Conservation (phyloP, 2,888 invertebrate genomes). For the Hylaea fasciaria region DNA sequence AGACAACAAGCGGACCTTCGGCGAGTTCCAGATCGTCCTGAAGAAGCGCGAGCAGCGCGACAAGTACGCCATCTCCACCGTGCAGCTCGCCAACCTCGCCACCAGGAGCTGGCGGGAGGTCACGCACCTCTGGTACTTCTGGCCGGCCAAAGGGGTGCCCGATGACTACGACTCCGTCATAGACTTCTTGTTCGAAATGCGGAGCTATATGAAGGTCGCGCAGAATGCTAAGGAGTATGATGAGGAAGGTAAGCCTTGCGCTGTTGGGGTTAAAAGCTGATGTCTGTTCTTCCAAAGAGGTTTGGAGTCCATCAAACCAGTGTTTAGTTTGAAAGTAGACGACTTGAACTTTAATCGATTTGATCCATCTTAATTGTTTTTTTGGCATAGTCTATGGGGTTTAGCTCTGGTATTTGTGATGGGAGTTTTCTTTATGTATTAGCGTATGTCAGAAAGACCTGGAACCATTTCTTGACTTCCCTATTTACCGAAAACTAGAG, state of each 20-base stretch:
- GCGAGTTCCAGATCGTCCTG: slow-evolving; percentile 94
- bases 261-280: too few relatives aligned
- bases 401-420: too few relatives aligned
- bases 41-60: slow-evolving; percentile 95
- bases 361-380: too few relatives aligned
- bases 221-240: slow-evolving; percentile 82
- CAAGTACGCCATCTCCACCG: slow-evolving; percentile 94
- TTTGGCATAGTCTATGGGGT: too few relatives aligned
- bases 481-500: too few relatives aligned
- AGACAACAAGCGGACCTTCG: slow-evolving; percentile 94
- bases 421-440: too few relatives aligned
- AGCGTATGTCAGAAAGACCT: too few relatives aligned
- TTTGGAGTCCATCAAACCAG: too few relatives aligned
- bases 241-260: slow-evolving; percentile 80
- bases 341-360: too few relatives aligned
- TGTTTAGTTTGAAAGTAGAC: too few relatives aligned
- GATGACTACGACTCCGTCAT: slow-evolving; percentile 93
- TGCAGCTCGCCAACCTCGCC: slow-evolving; percentile 92
- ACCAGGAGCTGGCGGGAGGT: slow-evolving; percentile 94
- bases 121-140: slow-evolving; percentile 97
- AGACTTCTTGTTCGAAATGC: slow-evolving; percentile 94
- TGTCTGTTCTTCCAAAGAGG: too few relatives aligned
- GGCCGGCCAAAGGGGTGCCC: slow-evolving; percentile 96
- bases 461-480: too few relatives aligned
- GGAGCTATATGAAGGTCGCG: slow-evolving; percentile 83